Evolutionary conservation across 2,113 vertebrate species (phyloP), one percentile per base, ranked within the genome.

Genomic region (Phaethon lepturus): DNA sequence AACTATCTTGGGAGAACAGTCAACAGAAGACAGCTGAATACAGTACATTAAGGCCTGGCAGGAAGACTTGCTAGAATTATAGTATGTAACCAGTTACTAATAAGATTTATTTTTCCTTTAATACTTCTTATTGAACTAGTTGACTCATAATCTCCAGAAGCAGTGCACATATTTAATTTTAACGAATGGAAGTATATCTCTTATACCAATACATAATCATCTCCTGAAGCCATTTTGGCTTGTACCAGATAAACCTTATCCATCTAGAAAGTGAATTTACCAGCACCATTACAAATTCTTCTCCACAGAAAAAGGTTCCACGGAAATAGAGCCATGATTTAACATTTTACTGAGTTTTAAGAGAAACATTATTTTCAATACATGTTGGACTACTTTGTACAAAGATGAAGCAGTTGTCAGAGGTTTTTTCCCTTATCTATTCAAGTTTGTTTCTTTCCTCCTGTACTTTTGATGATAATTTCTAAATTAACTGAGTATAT

Each of bases 401-500:
- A 47, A 89, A 76, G 64, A 86, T 63, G 35, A 66, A 76, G 22
- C 19, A 72, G 18, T 60, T 86, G 47, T 50, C 63, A 62, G 25
- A 68, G 38, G 4, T 47, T 15, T 44, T 26, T 38, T 40, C 35
- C 17, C 11, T 96, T 68, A 66, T 76, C 49, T 75, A 33, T 44
- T 44, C 38, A 87, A 74, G 13, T 78, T 67, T 78, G 6, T 79
- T 78, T 79, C 6, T 74, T 92, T 93, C 67, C 73, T 91, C 67
- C 62, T 29, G 49, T 80, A 45, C 78, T 95, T 75, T 52, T 91
- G 63, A 76, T 88, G 63, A 86, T 86, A 92, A 80, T 80, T 96
- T 96, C 59, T 66, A 94, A 95, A 91, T 88, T 80, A 95, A 74
- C 49, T 29, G 63, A 88, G 63, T 83, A 94, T 83, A 91, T 95